These are phyloP conservation scores for Pantherophis alleghaniensis DNA, from an alignment of 2,797 vertebrate species.

Conservation along the genomic window DNA sequence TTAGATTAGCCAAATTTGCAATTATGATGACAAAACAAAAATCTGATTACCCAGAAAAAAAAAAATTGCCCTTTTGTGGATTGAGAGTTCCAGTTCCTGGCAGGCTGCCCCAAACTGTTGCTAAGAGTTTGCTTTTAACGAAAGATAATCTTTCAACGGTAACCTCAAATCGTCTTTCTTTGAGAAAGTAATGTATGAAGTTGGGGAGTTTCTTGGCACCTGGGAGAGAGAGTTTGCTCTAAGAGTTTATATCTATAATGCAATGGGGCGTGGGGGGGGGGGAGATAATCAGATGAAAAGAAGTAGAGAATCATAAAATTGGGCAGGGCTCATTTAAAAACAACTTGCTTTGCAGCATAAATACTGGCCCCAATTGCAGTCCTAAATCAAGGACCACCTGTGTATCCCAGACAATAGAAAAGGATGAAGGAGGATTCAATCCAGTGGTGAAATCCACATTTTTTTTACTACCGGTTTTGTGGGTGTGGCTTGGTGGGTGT, in stretches of 20 bases:
- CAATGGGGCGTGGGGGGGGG: background rate
- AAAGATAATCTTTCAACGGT: background rate
- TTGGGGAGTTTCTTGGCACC: background rate
- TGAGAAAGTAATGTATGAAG: background rate
- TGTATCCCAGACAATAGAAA: background rate
- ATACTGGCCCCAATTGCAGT: background rate
- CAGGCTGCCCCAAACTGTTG: background rate
- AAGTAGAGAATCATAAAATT: background rate
- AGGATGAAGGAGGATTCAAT: background rate
- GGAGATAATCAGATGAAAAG: background rate
- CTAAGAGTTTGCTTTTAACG: background rate
- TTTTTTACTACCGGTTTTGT: no score
- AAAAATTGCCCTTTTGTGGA: conserved; percentile 36
- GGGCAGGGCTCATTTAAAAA: background rate
- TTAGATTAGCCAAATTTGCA: conserved; percentile 57
- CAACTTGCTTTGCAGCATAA: background rate
- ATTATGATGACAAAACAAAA: conserved; percentile 42
- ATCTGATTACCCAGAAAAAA: conserved; percentile 24
- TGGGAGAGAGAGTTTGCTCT: background rate
- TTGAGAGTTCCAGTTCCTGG: conserved; percentile 45
- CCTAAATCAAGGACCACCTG: background rate
- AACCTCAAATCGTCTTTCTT: background rate
- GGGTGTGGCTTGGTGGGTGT: no score
- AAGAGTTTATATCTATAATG: background rate
- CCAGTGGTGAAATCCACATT: no score